phyloP scores from a whole-genome alignment of 2,113 vertebrate species.

The Ceyx melanurus region DNA sequence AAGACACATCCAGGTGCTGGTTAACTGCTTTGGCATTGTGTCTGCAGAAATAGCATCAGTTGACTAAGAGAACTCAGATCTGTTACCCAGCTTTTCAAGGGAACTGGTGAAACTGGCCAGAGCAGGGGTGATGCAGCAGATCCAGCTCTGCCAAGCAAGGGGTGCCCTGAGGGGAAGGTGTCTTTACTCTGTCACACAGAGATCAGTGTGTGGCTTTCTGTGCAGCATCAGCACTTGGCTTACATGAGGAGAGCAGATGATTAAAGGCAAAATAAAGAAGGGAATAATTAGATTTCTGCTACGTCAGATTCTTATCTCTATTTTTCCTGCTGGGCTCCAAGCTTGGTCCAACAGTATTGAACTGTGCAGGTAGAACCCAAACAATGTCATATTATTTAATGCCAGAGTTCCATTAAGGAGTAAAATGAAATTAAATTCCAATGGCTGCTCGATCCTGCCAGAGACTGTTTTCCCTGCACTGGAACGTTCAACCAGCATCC shows the following conservation, averaged over 20 bases:
- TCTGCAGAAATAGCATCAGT: not conserved
- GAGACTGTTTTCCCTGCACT: not conserved
- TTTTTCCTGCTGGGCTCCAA: not conserved
- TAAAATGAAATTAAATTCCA: not conserved
- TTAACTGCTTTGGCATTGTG: not conserved
- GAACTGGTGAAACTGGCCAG: not conserved
- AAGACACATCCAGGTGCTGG: not conserved
- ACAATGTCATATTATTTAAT: not conserved
- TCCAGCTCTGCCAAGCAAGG: not conserved
- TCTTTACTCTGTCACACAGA: not conserved
- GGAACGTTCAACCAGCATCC: not conserved
- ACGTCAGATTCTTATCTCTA: not conserved
- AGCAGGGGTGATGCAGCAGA: fast-evolving
- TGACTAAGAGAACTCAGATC: not conserved
- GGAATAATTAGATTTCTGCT: not conserved
- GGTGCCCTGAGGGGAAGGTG: not conserved
- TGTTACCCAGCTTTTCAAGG: not conserved
- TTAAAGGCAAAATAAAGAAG: not conserved
- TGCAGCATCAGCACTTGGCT: not conserved
- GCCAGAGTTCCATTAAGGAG: not conserved
- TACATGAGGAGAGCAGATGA: not conserved
- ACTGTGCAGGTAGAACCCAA: not conserved
- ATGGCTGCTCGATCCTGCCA: not conserved
- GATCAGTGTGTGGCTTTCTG: not conserved
- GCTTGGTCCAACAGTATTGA: not conserved